Base-by-base conservation (phyloP, 2,113 vertebrate species). In the Addax nasomaculatus region DNA sequence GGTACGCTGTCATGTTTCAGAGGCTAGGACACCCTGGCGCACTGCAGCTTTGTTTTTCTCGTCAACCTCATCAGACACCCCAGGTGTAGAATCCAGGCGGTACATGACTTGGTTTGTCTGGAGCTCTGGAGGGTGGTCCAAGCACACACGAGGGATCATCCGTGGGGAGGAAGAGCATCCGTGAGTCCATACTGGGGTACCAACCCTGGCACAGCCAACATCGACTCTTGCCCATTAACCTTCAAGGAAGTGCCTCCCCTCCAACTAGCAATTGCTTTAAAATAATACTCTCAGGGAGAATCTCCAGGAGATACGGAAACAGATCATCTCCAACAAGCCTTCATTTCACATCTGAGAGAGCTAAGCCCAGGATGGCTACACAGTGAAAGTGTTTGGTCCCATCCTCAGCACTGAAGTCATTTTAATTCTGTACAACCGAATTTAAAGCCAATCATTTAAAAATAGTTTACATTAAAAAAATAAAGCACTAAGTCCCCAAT, bases 131-230 rank as follows among this genome's bases (percentile, higher is more conserved):
- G 79, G 49, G 49, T n/a, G 21, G 43, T 2, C 2, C 3, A 30
- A 0, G 43, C 11, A 4, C 1, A 17, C 1, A 3, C 2, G 0
- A 6, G n/a, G 8, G 30, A 8, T 3, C 29, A 1, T 33, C 8
- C 0, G 5, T 30, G 9, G 1, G 30, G 9, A 16, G n/a, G 55
- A 19, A 29, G 27, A 14, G 14, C 30, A 19, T 14, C 17, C 5
- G 0, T 11, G 7, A 16, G 27, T 19, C 55, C 33, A 33, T 6
- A 23, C 13, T 4, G 7, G 16, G 30, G 8, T n/a, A 15, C 13
- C 39, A 4, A 8, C 19, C 55, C 4, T 3, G 29, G 4, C 10
- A 10, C 4, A 45, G 14, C 6, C 16, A 1, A n/a, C n/a, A 0
- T 23, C 25, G 19, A 11, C 14, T 3, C 17, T 62, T 7, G 16